Evolutionary conservation across 2,113 vertebrate species (phyloP), one percentile per base, ranked within the genome.

Genomic region (Dunckerocampus dactyliophorus): DNA sequence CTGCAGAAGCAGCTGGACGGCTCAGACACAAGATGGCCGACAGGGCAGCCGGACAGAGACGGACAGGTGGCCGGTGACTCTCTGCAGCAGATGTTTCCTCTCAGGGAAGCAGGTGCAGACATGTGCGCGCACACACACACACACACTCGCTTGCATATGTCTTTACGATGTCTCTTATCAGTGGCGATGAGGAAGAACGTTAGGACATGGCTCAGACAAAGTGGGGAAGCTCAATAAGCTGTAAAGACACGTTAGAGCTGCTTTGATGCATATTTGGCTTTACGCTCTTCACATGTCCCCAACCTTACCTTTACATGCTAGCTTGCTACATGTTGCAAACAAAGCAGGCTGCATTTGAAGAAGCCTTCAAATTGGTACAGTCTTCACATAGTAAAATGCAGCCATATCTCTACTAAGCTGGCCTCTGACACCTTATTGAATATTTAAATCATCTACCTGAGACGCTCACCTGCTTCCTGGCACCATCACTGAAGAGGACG

Each of bases 81-180:
- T 43, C 72, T 53, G 64, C 63, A 72, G 78, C 85, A 85, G 85
- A 81, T 87, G 83, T 80, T 82, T 84, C 81, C 80, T 83, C 62
- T 52, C 67, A 54, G 55, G 37, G 74, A 65, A 59, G 81, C 83
- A 85, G 81, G 79, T 83, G 79, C 81, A 72, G 55, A 59, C 31
- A 8, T 34, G 31, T 8, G 7, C 31, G 6, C 31, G 31, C 31
- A 34, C 31, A 34, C 31, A 8, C 31, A 8, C 31, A 34, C 24
- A 28, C 73, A 34, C 67, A 59, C 66, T 53, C 59, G 50, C 55
- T 28, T 28, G 8, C 0, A 28, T 15, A 16, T 70, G 51, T 61
- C 64, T 76, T 80, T 81, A 72, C 19, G 50, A 67, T 20, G 17
- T 24, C 39, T 53, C 64, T 78, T 82, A 82, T 75, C 83, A 72